These are phyloP conservation scores for Acanthis flammea DNA, from an alignment of 2,797 vertebrate genomes.

Conservation along the genomic window DNA sequence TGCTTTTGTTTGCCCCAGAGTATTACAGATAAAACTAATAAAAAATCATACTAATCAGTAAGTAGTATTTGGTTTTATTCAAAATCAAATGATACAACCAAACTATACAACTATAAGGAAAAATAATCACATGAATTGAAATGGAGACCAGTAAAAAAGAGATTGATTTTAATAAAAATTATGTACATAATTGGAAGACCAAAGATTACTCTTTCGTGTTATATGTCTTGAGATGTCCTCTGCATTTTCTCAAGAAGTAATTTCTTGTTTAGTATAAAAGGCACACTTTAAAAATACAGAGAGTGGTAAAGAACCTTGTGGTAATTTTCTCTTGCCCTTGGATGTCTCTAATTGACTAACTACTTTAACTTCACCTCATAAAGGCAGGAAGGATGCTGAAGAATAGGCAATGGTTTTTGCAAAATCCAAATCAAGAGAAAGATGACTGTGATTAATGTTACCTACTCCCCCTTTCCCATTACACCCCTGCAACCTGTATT, in stretches of 20 bases:
- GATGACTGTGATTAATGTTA: not conserved
- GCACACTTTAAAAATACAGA: not conserved
- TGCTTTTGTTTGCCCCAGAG: accelerated
- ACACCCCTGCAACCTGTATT: not conserved
- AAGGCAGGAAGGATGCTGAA: not conserved
- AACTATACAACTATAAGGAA: not conserved
- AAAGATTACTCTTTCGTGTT: not conserved
- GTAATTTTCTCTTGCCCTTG: not conserved
- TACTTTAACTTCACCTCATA: not conserved
- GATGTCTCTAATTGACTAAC: not conserved
- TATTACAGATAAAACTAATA: not conserved
- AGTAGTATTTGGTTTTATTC: not conserved
- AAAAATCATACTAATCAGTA: not conserved
- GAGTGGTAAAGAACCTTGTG: not conserved
- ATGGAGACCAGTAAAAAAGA: not conserved
- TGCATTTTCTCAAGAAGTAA: not conserved
- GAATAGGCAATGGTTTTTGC: not conserved
- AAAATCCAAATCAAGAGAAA: not conserved
- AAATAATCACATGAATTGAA: not conserved
- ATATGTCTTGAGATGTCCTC: not conserved
- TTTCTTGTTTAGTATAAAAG: not conserved
- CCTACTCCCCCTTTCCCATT: not conserved
- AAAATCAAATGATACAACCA: not conserved
- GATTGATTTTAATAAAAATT: not conserved
- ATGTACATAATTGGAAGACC: not conserved